phyloP scores from a whole-genome alignment of 1,140 invertebrate species.

The Heliconius hewitsoni region DNA sequence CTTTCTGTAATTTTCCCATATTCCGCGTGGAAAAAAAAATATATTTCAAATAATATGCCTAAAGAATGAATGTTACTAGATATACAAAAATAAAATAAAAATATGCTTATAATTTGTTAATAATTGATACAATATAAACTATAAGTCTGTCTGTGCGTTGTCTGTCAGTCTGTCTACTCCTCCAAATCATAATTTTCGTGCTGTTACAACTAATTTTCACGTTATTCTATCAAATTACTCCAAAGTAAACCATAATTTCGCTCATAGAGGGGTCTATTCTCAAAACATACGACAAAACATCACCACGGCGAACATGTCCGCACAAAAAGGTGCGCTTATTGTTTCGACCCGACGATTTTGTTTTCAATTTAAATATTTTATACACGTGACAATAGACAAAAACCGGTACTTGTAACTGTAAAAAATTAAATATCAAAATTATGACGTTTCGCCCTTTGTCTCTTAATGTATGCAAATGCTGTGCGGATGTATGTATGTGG shows the following conservation, averaged over 20 bases:
- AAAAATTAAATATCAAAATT: conserved; percentile 80
- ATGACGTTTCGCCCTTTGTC: conserved; percentile 71
- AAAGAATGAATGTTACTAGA: too few relatives aligned
- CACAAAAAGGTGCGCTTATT: conserved; percentile 60
- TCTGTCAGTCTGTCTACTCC: too few relatives aligned
- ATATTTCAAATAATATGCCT: too few relatives aligned
- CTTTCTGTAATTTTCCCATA: too few relatives aligned
- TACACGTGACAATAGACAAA: conserved; percentile 73
- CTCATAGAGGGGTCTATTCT: not conserved
- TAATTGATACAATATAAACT: too few relatives aligned
- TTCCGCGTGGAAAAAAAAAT: too few relatives aligned
- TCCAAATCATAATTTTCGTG: conserved; percentile 55
- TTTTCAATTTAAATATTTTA: conserved; percentile 79
- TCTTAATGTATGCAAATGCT: conserved; percentile 70
- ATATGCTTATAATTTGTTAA: too few relatives aligned
- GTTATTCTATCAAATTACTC: not conserved
- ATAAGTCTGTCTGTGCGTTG: too few relatives aligned
- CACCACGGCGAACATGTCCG: not conserved
- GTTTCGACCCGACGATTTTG: conserved; percentile 74
- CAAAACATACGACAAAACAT: not conserved
- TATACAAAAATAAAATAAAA: too few relatives aligned
- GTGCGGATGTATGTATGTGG: conserved; percentile 40
- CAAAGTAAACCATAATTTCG: not conserved
- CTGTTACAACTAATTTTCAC: conserved; percentile 63
- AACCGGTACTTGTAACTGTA: conserved; percentile 78